Conservation (phyloP, 2,888 invertebrate species). For the Ennomos fuscantarius region DNA sequence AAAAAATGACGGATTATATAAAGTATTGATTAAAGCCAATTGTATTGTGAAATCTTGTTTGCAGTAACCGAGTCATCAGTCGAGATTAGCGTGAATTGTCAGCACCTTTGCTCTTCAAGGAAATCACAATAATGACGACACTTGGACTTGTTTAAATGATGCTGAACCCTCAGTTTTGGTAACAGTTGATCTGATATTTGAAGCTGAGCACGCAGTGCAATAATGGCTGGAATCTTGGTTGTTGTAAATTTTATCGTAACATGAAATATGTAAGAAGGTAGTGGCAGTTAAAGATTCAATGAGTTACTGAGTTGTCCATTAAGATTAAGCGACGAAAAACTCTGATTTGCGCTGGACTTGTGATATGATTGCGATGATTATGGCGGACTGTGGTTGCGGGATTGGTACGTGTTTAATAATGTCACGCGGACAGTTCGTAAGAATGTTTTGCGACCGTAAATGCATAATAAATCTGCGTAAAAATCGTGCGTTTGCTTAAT, state of each 20-base stretch:
- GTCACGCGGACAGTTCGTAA: slow-evolving; percentile 50
- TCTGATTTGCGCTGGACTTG: slow-evolving; percentile 31
- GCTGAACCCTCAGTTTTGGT: no score
- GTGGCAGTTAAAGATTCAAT: slow-evolving; percentile 6
- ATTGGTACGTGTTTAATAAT: slow-evolving; percentile 48
- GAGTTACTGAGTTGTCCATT: slow-evolving; percentile 25
- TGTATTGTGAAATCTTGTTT: slow-evolving; percentile 18
- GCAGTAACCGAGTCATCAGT: slow-evolving; percentile 8
- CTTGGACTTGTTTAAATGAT: no score
- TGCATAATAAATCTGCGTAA: slow-evolving; percentile 67
- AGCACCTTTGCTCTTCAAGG: background rate
- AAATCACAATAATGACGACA: background rate
- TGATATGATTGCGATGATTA: slow-evolving; percentile 45
- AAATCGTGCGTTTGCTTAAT: slow-evolving; percentile 77
- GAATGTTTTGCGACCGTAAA: slow-evolving; percentile 68
- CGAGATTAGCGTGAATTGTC: background rate
- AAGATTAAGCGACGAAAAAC: slow-evolving; percentile 27
- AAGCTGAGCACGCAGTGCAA: background rate
- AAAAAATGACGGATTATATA: slow-evolving; percentile 44
- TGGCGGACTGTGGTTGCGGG: slow-evolving; percentile 40
- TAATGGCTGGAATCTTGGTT: slow-evolving; percentile 10
- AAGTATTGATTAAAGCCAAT: slow-evolving; percentile 44
- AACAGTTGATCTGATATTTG: no score
- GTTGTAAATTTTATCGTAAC: slow-evolving; percentile 6
- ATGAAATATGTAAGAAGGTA: slow-evolving; percentile 15